A percentile compares a stretch with the other conserved stretches of the same genome.
Evolutionary conservation across 1,140 invertebrate genomes (phyloP).

Genomic region (Drosophila equinoxialis): DNA sequence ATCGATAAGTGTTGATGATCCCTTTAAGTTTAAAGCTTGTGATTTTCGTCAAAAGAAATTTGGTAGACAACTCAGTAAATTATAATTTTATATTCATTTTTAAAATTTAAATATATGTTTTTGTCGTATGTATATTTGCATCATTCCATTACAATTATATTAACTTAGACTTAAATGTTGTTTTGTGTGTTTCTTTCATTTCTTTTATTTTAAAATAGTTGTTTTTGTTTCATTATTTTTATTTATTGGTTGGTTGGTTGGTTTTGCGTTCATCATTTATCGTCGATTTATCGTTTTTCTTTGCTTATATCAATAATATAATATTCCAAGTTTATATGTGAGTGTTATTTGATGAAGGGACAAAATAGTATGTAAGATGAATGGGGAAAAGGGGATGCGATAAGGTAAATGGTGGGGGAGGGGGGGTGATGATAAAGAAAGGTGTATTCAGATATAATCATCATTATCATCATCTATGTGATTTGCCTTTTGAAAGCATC

Average conservation of each 20-base stretch:
- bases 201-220: slow-evolving; percentile 33
- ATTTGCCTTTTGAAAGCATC: slow-evolving; percentile 55
- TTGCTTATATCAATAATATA: slow-evolving; percentile 72
- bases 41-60: background rate
- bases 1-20: no score
- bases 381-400: background rate
- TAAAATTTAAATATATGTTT: slow-evolving; percentile 43
- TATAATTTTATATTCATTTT: slow-evolving; percentile 14
- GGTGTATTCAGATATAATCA: background rate
- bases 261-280: slow-evolving; percentile 28
- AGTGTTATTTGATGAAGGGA: slow-evolving; percentile 21
- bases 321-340: slow-evolving; percentile 70
- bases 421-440: background rate
- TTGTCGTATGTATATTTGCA: slow-evolving; percentile 75
- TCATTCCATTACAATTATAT: slow-evolving; percentile 76
- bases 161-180: slow-evolving; percentile 61
- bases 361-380: background rate
- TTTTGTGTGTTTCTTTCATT: slow-evolving; percentile 31
- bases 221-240: background rate
- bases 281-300: slow-evolving; percentile 30
- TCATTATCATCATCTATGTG: background rate
- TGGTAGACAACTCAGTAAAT: background rate
- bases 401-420: slow-evolving; percentile 5
- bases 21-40: no score
- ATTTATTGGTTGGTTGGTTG: slow-evolving; percentile 40